phyloP scores from a whole-genome alignment of 1,140 invertebrate genomes.

The Aphelinus atriplicis region DNA sequence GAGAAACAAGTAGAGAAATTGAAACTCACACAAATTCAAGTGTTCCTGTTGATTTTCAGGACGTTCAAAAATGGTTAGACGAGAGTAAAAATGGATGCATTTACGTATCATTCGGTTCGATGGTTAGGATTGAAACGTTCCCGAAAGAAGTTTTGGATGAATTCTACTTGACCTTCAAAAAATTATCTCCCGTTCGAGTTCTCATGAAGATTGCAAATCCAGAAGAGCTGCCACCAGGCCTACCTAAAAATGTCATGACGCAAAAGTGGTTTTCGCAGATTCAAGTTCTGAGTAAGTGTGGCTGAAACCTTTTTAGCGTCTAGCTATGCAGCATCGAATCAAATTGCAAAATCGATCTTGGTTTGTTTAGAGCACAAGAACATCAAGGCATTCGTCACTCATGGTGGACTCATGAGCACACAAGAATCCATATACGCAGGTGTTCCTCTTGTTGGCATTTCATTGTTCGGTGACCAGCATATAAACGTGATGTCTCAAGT shows the following conservation, averaged over 20 bases:
- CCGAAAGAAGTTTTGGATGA: constrained; percentile 44
- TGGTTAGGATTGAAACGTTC: constrained; percentile 72
- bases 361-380: constrained; percentile 72
- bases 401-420: constrained; percentile 65
- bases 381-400: constrained; percentile 70
- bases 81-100: constrained; percentile 75
- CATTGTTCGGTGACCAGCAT: constrained; percentile 76
- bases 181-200: constrained; percentile 50
- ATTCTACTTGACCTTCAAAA: constrained; percentile 50
- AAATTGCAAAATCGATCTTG: constrained; percentile 20
- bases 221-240: constrained; percentile 53
- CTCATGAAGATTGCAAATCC: constrained; percentile 51
- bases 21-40: too few species aligned
- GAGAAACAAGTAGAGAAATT: too few species aligned
- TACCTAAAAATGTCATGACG: constrained; percentile 71
- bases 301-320: background rate
- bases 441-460: constrained; percentile 77
- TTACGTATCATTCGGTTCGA: constrained; percentile 78
- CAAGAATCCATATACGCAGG: constrained; percentile 77
- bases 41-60: constrained; percentile 57
- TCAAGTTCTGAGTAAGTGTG: constrained; percentile 55
- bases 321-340: background rate
- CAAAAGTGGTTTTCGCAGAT: constrained; percentile 74
- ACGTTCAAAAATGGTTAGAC: constrained; percentile 74
- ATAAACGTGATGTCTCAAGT: constrained; percentile 58